These are phyloP conservation scores for Pseudachorutes palmiensis DNA, from an alignment of 1,140 invertebrate genomes.

Conservation along the genomic window DNA sequence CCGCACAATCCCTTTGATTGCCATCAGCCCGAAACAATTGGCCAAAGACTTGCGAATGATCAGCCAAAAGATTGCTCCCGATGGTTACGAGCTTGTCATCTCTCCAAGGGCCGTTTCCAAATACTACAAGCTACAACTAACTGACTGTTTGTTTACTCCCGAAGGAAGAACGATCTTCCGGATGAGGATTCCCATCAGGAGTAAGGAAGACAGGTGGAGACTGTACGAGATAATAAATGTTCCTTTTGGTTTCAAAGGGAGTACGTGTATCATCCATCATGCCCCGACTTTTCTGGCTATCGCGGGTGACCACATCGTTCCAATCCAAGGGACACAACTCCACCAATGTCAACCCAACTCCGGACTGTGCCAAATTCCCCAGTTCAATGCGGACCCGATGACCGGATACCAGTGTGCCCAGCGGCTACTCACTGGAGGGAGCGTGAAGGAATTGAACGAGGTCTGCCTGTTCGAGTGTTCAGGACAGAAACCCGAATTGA, in stretches of 20 bases:
- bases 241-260: neutral
- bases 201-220: neutral
- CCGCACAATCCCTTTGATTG: neutral
- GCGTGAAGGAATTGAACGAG: neutral
- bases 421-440: neutral
- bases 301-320: neutral
- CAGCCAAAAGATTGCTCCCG: neutral
- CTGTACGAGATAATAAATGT: neutral
- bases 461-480: conserved; percentile 1
- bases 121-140: neutral
- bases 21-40: neutral
- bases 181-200: neutral
- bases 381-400: neutral
- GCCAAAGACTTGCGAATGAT: neutral
- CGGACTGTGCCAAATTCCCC: neutral
- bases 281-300: neutral
- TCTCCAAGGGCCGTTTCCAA: neutral
- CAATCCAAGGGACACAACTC: neutral
- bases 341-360: neutral
- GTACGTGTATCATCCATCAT: neutral
- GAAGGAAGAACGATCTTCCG: neutral
- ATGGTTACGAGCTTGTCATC: neutral
- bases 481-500: neutral
- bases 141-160: neutral
- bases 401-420: neutral